A percentile compares a stretch with the other conserved stretches of the same genome.
These are phyloP conservation scores for Carcharodon carcharias DNA, from an alignment of 2,797 vertebrate species.

Conservation along the genomic window DNA sequence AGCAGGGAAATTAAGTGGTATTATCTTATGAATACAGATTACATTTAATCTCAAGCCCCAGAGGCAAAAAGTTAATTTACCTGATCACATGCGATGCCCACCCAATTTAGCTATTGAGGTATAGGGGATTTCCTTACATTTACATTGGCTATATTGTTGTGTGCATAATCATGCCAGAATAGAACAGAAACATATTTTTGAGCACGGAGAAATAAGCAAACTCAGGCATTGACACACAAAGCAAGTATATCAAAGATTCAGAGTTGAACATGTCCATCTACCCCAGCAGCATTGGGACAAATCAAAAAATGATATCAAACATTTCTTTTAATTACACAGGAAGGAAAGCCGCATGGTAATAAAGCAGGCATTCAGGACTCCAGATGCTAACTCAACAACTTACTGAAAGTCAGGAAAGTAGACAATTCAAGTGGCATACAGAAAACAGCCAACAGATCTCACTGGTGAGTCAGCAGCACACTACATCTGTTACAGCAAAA, in stretches of 20 bases:
- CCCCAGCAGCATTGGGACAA: background rate
- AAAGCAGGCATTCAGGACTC: background rate
- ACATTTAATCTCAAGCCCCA: background rate
- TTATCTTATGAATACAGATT: background rate
- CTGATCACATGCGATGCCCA: background rate
- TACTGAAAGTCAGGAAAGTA: background rate
- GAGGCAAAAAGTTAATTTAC: background rate
- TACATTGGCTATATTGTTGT: background rate
- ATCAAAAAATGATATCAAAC: background rate
- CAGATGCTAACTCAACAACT: background rate
- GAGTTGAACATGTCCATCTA: background rate
- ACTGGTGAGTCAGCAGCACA: background rate
- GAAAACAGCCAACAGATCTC: background rate
- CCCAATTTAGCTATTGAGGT: background rate
- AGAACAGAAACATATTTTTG: background rate
- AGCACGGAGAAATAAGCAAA: background rate
- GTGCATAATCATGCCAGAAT: background rate
- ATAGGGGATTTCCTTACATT: background rate
- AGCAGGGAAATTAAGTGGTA: background rate
- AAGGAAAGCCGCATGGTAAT: background rate
- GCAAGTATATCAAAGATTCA: background rate
- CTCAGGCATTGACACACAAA: background rate
- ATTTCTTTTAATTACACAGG: background rate
- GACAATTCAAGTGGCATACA: background rate
- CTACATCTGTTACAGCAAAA: background rate